phyloP scores from a whole-genome alignment of 2,888 invertebrate genomes.

The Bombylius discolor region DNA sequence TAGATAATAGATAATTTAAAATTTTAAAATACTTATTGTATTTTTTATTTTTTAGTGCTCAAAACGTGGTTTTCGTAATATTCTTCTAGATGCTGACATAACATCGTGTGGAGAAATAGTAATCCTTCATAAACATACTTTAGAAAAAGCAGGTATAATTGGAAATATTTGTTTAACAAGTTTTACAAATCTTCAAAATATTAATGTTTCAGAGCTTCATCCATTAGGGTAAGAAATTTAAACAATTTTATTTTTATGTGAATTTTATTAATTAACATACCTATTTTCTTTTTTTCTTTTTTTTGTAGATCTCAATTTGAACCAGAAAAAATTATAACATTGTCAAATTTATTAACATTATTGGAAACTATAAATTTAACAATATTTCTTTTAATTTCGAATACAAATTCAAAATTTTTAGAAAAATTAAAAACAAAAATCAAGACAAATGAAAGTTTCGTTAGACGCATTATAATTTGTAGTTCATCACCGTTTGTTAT shows the following conservation, averaged over 20 bases:
- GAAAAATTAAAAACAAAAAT: slow-evolving; percentile 28
- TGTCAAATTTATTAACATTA: slow-evolving; percentile 27
- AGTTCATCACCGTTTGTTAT: slow-evolving; percentile 33
- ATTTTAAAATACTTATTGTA: not conserved
- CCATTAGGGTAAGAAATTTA: slow-evolving; percentile 27
- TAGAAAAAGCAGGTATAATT: slow-evolving; percentile 28
- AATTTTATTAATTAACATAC: too few species aligned
- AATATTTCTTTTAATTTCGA: slow-evolving; percentile 30
- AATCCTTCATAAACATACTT: slow-evolving; percentile 26
- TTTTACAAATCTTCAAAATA: slow-evolving; percentile 27
- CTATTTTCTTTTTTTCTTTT: not conserved
- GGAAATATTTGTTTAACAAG: slow-evolving; percentile 24
- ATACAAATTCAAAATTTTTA: slow-evolving; percentile 28
- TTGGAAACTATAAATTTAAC: slow-evolving; percentile 27
- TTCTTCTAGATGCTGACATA: slow-evolving; percentile 31
- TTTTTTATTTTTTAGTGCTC: slow-evolving; percentile 24
- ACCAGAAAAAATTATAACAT: slow-evolving; percentile 29
- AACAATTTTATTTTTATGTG: too few species aligned
- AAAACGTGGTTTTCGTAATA: slow-evolving; percentile 30
- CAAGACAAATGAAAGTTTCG: slow-evolving; percentile 24
- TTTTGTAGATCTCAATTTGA: slow-evolving; percentile 29
- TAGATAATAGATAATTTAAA: too few species aligned
- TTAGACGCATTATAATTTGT: slow-evolving; percentile 28
- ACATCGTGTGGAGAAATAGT: slow-evolving; percentile 34
- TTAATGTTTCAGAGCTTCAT: slow-evolving; percentile 33